Conservation (phyloP, 1,140 invertebrate species). For the Trichomalopsis sarcophagae region DNA sequence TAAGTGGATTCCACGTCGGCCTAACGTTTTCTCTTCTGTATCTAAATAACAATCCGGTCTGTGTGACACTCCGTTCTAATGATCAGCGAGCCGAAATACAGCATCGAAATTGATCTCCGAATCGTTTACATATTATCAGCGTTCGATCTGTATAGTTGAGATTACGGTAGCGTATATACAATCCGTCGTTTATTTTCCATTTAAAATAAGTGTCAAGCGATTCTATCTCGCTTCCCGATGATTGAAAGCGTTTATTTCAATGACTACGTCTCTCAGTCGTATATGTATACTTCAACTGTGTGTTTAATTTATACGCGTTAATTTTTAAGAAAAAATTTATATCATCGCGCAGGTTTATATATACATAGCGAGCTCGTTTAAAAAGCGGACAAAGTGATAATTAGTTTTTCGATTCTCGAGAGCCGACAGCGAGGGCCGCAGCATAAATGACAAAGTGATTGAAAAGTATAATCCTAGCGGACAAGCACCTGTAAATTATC, state of each 20-base stretch:
- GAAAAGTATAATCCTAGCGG: conserved; percentile 40
- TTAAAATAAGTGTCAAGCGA: conserved; percentile 4
- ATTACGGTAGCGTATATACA: not conserved
- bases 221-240: not conserved
- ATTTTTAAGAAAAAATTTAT: not conserved
- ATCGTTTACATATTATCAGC: not conserved
- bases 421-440: not conserved
- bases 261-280: not conserved
- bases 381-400: conserved; percentile 21
- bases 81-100: not conserved
- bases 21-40: not conserved
- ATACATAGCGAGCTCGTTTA: not conserved
- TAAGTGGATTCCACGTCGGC: not conserved
- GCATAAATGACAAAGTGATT: conserved; percentile 49
- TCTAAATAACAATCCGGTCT: conserved; percentile 24
- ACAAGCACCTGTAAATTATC: conserved; percentile 45
- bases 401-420: conserved; percentile 36
- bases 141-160: not conserved
- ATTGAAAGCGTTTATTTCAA: not conserved
- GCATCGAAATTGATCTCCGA: not conserved
- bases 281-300: not conserved
- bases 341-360: not conserved
- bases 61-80: not conserved
- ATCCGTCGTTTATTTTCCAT: conserved; percentile 2
- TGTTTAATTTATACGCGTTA: no score